Conservation (phyloP, 2,797 vertebrate species). For the Lycodopsis pacificus region DNA sequence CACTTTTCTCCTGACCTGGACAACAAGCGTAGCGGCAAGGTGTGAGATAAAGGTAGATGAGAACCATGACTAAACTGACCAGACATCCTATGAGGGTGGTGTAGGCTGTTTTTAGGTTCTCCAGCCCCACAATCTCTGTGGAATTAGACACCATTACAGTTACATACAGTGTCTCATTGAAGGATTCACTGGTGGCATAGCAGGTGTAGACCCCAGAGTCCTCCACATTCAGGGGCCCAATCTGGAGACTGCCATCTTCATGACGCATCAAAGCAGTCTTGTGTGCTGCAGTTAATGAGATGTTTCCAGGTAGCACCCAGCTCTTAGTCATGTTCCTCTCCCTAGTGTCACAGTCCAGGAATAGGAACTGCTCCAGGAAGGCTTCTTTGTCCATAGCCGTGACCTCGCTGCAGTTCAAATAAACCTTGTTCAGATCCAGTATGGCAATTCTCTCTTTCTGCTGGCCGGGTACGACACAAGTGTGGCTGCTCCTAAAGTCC, state of each 20-base stretch:
- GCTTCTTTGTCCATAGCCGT: slow-evolving; percentile 80
- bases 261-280: slow-evolving; percentile 70
- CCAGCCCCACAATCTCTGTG: slow-evolving; percentile 85
- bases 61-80: slow-evolving; percentile 92
- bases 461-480: slow-evolving; percentile 76
- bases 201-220: slow-evolving; percentile 93
- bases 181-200: slow-evolving; percentile 86
- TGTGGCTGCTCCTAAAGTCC: slow-evolving; percentile 89
- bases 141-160: slow-evolving; percentile 92
- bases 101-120: slow-evolving; percentile 95
- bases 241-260: slow-evolving; percentile 86
- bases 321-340: slow-evolving; percentile 84
- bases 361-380: slow-evolving; percentile 87
- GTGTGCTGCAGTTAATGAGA: slow-evolving; percentile 77
- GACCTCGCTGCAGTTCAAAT: slow-evolving; percentile 82
- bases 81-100: slow-evolving; percentile 95
- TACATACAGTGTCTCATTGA: slow-evolving; percentile 93
- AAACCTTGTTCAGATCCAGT: slow-evolving; percentile 74
- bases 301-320: slow-evolving; percentile 89
- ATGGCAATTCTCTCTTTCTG: slow-evolving; percentile 75
- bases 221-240: slow-evolving; percentile 84
- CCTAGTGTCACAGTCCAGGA: slow-evolving; percentile 90
- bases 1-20: slow-evolving; percentile 77
- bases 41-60: slow-evolving; percentile 96
- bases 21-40: slow-evolving; percentile 92